Base-by-base conservation (phyloP, 2,888 invertebrate species). In the Lasioglossum vierecki region DNA sequence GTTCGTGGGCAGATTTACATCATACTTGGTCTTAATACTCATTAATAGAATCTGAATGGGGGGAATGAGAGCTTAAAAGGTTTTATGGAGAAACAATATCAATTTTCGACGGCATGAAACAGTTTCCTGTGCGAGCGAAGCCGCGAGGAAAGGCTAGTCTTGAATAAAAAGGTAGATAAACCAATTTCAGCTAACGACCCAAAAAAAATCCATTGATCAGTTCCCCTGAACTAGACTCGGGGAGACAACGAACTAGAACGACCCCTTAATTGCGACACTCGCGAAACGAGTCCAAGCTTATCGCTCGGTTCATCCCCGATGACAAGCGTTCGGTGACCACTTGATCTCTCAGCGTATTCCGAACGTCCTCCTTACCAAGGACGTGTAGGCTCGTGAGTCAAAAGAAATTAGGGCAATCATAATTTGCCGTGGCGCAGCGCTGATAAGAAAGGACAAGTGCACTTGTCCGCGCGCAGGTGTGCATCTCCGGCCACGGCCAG, bases 391-490 rank as follows among this genome's bases (percentile, higher is more conserved):
- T n/a, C 83, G 82, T 57, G 85, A 87, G 90, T 88, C 84, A 89
- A 89, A 89, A 88, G 89, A 92, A 92, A 92, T 92, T 91, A 86
- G 91, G 90, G 85, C 91, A 92, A 92, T 90, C 88, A 91, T 91
- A 92, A 93, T 92, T 92, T 91, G 88, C 92, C 85, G 79, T 77
- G 86, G 79, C 85, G 88, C 89, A 86, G 79, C 79, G 85, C 80
- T 89, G 91, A 92, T 92, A 92, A 92, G 89, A 92, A 90, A 88
- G 87, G 86, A 84, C 76, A 86, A 91, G 92, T 91, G 89, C 91
- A 91, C 91, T 91, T 89, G 92, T 88, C 86, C 6, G 63, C 82
- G 75, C 79, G 80, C 76, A 80, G 78, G 79, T 75, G 70, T 79
- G 81, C 57, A 53, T 73, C 30, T 79, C 77, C 82, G 83, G 80